Percentiles rank a stretch among this genome's conserved stretches.
phyloP scores from a whole-genome alignment of 1,140 invertebrate species.

The Cepaea nemoralis region DNA sequence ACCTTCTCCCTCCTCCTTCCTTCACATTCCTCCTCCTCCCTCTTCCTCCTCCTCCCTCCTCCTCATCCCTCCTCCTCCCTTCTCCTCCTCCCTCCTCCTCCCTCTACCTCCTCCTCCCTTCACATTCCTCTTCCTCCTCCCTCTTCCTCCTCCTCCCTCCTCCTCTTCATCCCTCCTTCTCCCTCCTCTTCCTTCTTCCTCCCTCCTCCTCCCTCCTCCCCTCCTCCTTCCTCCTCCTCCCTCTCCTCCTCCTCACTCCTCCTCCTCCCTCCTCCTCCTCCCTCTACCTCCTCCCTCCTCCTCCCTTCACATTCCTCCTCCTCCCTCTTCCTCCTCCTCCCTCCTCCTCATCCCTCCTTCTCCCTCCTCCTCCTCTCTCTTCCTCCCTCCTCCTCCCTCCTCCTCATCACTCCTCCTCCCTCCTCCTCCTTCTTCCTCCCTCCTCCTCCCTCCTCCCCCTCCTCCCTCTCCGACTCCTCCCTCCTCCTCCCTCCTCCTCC shows the following conservation, averaged over 20 bases:
- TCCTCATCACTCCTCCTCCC: conserved; percentile 21
- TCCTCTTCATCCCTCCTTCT: no score
- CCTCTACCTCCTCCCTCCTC: neutral
- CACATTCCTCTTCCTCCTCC: conserved; percentile 18
- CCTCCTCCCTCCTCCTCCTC: conserved; percentile 18
- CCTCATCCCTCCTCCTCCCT: no score
- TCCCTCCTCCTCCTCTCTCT: neutral
- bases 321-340: no score
- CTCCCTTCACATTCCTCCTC: no score
- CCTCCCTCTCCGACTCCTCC: no score
- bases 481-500: neutral
- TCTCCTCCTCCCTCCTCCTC: neutral
- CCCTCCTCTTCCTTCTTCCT: no score
- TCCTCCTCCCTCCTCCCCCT: conserved; percentile 15
- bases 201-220: conserved; percentile 7
- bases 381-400: no score
- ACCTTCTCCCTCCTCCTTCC: neutral
- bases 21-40: neutral
- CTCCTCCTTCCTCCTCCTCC: conserved; percentile 7
- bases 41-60: conserved; percentile 1
- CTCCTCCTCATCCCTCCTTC: no score
- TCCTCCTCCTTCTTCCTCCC: neutral
- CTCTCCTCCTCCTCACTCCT: no score
- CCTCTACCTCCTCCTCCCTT: no score
- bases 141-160: neutral